A percentile compares a stretch with the other conserved stretches of the same genome.
Conservation (phyloP, 2,888 invertebrate species). For the Ennomos quercinarius region DNA sequence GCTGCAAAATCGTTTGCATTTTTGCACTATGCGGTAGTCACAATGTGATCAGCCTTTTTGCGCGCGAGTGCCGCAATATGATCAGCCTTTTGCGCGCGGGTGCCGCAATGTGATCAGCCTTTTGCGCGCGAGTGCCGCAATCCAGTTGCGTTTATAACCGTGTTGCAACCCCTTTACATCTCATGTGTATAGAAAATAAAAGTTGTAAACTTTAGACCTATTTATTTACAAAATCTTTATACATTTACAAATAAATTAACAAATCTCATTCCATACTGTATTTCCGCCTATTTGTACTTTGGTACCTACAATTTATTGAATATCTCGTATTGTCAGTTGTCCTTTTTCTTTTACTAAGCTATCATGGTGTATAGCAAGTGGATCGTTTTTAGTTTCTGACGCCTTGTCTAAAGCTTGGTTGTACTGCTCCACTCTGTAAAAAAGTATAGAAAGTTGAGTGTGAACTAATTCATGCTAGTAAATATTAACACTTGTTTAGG, state of each 20-base stretch:
- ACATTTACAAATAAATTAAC: conserved; percentile 19
- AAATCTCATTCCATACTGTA: background rate
- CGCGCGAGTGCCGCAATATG: too few species aligned
- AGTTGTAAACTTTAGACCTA: background rate
- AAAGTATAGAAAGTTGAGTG: conserved; percentile 28
- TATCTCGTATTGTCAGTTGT: conserved; percentile 51
- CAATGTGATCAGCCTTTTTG: too few species aligned
- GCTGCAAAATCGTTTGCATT: too few species aligned
- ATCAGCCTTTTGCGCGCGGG: too few species aligned
- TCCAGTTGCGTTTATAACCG: too few species aligned
- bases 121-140: too few species aligned
- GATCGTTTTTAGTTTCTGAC: conserved; percentile 64
- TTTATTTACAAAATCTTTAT: conserved; percentile 17
- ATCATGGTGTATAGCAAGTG: conserved; percentile 66
- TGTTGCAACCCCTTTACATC: too few species aligned
- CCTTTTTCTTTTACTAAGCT: conserved; percentile 57
- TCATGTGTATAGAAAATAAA: too few species aligned
- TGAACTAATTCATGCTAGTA: too few species aligned
- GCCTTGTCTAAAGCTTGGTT: conserved; percentile 67
- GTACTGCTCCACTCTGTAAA: conserved; percentile 62
- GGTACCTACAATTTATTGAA: conserved; percentile 17
- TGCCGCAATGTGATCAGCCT: too few species aligned
- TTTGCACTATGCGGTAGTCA: too few species aligned
- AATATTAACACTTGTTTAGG: too few species aligned
- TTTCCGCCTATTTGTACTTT: background rate